Base-by-base conservation (phyloP, 2,888 invertebrate genomes). In the Patella pellucida region DNA sequence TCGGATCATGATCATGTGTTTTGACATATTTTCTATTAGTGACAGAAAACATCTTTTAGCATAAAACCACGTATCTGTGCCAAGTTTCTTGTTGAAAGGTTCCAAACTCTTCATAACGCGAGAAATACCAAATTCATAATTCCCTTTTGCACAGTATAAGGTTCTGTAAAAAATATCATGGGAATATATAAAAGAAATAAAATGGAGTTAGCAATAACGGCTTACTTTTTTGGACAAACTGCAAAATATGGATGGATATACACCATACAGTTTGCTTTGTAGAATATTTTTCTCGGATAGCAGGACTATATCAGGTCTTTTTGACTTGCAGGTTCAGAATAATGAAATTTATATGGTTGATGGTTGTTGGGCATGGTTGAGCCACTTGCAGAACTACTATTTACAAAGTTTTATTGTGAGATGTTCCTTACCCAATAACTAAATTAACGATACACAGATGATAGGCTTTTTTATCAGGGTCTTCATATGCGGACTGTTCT, bases 21-120 rank as follows among this genome's bases (percentile, higher is more conserved):
- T 97, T 0, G 96, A 94, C 84, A 97, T 92, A 91, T 96, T 96
- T 92, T 97, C 97, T 76, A 97, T 93, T 85, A 97, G 93, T n/a
- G 96, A 96, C 76, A 99, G 92, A 89, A 99, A 96, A 89, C 98
- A 98, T 78, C 98, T 93, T 90, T 99, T 99, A 1, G 98, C 96
- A 90, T 99, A 98, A 90, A 96, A 95, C 99, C 99, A 99, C 3
- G 99, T 99, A 89, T 99, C 99, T 0, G 98, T 97, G 19, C 99
- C 98, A 12, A 99, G 93, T 89, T 98, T 96, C 91, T 96, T 96
- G 88, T 95, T 95, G 87, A 96, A 97, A 0, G 97, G 97, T 88
- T 97, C 97, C 77, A 99, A 92, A 62, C 98, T 98, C 91, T 99
- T 98, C 88, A 99, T 97, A 0, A 99, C 96, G 79, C 99, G 93